Evolutionary conservation across 2,797 vertebrate species (phyloP), one percentile per base, ranked within the genome.

Genomic region (Myotis planiceps): DNA sequence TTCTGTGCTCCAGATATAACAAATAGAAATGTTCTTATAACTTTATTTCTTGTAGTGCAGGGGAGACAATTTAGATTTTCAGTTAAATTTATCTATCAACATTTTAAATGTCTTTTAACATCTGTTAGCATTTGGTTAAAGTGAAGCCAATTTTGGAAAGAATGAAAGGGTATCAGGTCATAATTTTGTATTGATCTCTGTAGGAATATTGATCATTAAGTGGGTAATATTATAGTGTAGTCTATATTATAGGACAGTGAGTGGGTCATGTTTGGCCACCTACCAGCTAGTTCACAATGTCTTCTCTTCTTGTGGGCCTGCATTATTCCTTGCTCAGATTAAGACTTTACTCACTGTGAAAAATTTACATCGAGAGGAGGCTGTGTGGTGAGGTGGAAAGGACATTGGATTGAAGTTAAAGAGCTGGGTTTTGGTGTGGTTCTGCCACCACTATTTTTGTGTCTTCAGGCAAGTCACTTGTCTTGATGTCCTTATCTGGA

Each of bases 111-210:
- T 49, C 47, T 72, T 60, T 81, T 91, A 91, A 53, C 37, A 78
- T 86, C 9, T 78, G 0, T 82, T 88, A 51, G 51, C 53, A 80
- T 88, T 75, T 88, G 27, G 45, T 25, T 93, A 79, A 84, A 80
- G 45, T 90, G 32, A 92, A 88, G 42, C 74, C 68, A 96, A 80
- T 74, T n/a, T 58, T 91, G 9, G 45, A 91, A 74, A 39, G 58
- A 87, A 84, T 53, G 18, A 66, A 18, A 18, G 9, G 29, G 2
- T 74, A 23, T 78, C 32, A 76, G 55, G 27, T 49, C 75, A 32
- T 83, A 34, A 42, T 91, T 94, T 80, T 75, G 2, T 58, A 49
- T n/a, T 75, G 45, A 47, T 94, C 25, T 83, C 42, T 95, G 15
- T 3, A 66, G 23, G 37, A 90, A 63, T 82, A 72, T 34, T 53